phyloP scores from a whole-genome alignment of 2,797 vertebrate species.

The Pangasius macronema region DNA sequence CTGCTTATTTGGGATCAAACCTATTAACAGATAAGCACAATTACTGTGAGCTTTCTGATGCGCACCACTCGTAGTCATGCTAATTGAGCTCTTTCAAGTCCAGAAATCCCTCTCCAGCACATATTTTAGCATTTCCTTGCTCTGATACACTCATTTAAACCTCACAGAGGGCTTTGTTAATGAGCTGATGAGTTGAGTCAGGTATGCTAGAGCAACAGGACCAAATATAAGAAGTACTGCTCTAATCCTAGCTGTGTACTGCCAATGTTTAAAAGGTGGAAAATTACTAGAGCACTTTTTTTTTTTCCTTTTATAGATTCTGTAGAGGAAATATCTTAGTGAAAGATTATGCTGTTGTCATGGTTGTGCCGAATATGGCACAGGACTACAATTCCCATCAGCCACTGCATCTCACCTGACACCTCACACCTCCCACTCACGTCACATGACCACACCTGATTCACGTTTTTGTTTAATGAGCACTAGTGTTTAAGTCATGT shows the following conservation, averaged over 20 bases:
- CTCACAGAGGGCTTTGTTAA: background rate
- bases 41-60: background rate
- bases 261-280: background rate
- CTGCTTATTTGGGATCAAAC: background rate
- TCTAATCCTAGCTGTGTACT: background rate
- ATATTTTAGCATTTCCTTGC: background rate
- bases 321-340: background rate
- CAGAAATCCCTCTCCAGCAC: background rate
- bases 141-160: background rate
- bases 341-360: background rate
- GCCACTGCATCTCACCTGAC: too few relatives aligned
- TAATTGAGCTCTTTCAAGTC: conserved; percentile 11
- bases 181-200: background rate
- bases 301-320: background rate
- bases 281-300: background rate
- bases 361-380: background rate
- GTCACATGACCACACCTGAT: too few relatives aligned
- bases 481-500: too few relatives aligned
- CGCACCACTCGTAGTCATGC: background rate
- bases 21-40: background rate
- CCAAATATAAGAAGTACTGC: background rate
- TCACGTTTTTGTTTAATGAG: too few relatives aligned
- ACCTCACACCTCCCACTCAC: too few relatives aligned
- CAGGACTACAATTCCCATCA: background rate
- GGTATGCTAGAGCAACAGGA: background rate